These are phyloP conservation scores for Drosophila sturtevanti DNA, from an alignment of 1,140 invertebrate genomes.

Conservation along the genomic window DNA sequence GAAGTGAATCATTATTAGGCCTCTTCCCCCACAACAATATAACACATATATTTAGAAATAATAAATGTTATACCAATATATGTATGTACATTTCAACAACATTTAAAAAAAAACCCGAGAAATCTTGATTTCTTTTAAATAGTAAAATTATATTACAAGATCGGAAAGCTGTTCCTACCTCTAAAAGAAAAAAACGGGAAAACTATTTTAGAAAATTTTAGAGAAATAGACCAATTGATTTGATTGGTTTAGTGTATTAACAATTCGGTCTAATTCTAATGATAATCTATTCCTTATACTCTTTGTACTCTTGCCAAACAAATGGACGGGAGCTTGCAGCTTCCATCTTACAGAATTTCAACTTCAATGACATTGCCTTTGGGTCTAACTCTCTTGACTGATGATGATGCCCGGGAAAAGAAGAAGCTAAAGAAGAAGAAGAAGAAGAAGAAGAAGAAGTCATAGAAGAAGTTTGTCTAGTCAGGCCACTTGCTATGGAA, in stretches of 20 bases:
- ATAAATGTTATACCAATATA: too few species aligned
- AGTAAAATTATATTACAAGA: too few species aligned
- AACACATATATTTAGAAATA: too few species aligned
- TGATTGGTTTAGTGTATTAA: not conserved
- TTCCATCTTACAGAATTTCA: conserved; percentile 40
- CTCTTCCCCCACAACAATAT: too few species aligned
- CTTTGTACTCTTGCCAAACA: not conserved
- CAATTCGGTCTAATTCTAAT: not conserved
- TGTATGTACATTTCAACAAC: too few species aligned
- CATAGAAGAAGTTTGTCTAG: conserved; percentile 14
- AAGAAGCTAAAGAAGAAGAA: not conserved
- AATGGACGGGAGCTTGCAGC: conserved; percentile 15
- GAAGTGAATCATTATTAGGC: too few species aligned
- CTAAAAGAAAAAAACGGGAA: too few species aligned
- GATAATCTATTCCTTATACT: not conserved
- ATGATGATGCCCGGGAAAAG: conserved; percentile 29
- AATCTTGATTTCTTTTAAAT: too few species aligned
- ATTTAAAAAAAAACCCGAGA: too few species aligned
- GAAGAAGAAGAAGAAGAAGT: not conserved
- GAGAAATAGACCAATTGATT: too few species aligned
- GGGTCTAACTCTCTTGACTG: conserved; percentile 48
- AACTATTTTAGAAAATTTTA: too few species aligned
- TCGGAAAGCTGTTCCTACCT: too few species aligned
- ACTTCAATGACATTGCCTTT: conserved; percentile 23
- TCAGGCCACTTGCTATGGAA: conserved; percentile 43